A percentile compares a stretch with the other conserved stretches of the same genome.
These are phyloP conservation scores for Trochalopteron elliotii DNA, from an alignment of 2,113 vertebrate genomes.

Conservation along the genomic window DNA sequence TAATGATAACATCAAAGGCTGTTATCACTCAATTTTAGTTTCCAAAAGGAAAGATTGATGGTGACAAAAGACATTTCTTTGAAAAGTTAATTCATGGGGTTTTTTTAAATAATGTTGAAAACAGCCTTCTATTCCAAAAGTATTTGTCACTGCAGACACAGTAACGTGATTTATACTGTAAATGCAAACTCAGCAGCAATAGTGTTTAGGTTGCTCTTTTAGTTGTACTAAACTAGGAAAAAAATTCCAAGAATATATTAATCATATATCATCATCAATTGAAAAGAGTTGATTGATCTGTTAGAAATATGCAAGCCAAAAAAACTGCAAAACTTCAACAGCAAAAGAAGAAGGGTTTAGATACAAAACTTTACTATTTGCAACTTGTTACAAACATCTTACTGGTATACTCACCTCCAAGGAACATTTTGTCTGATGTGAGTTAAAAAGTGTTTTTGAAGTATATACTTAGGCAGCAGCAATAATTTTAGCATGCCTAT, in stretches of 20 bases:
- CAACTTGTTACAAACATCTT: neutral
- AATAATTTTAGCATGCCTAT: neutral
- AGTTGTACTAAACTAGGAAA: neutral
- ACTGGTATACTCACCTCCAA: neutral
- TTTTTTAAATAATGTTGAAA: neutral
- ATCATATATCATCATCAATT: neutral
- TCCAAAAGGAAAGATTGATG: neutral
- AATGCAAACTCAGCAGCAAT: neutral
- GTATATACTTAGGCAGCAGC: neutral
- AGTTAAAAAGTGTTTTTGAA: neutral
- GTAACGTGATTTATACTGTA: neutral
- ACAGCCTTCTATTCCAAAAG: neutral
- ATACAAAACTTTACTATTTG: neutral
- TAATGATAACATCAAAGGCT: neutral
- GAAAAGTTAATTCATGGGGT: neutral
- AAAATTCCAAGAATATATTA: neutral
- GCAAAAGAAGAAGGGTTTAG: neutral
- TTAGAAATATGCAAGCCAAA: neutral
- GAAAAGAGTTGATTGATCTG: neutral
- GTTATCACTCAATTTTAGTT: neutral
- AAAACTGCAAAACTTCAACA: neutral
- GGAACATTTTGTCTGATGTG: neutral
- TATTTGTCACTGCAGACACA: neutral
- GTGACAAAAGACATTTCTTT: neutral
- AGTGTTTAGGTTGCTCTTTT: neutral